phyloP scores from a whole-genome alignment of 1,140 invertebrate genomes.

The Papilio machaon region DNA sequence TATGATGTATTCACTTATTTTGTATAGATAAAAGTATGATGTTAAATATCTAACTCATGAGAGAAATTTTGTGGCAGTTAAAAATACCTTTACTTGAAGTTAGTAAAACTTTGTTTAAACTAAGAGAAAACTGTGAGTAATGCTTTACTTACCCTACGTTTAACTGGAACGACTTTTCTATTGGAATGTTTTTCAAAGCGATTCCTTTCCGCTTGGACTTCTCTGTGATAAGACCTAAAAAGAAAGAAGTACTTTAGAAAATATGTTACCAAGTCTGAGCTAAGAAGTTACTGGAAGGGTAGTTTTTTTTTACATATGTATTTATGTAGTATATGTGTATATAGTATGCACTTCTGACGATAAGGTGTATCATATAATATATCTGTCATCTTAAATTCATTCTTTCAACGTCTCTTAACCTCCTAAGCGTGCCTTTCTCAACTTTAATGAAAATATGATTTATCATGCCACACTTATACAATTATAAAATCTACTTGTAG shows the following conservation, averaged over 20 bases:
- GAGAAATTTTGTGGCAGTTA: conserved; percentile 1
- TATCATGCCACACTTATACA: background rate
- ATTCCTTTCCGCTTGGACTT: conserved; percentile 15
- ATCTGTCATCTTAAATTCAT: background rate
- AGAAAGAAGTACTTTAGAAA: conserved; percentile 20
- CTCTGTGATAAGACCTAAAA: conserved; percentile 29
- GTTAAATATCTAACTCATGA: background rate
- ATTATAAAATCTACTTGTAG: background rate
- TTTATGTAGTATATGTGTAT: background rate
- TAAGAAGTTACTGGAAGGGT: background rate
- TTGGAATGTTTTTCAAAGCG: conserved; percentile 34
- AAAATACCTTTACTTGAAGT: conserved; percentile 16
- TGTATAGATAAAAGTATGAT: background rate
- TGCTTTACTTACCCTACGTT: conserved; percentile 30
- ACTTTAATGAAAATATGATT: background rate
- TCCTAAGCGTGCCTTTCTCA: background rate
- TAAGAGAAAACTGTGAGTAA: conserved; percentile 21
- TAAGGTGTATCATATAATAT: too few relatives aligned
- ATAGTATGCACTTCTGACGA: background rate
- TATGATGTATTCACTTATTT: too few relatives aligned
- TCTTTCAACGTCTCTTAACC: background rate
- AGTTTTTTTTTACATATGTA: background rate
- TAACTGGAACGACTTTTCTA: conserved; percentile 29
- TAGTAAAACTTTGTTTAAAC: background rate
- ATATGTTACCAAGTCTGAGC: background rate